Evolutionary conservation across 2,113 vertebrate species (phyloP).

Genomic region (Meleagris gallopavo): DNA sequence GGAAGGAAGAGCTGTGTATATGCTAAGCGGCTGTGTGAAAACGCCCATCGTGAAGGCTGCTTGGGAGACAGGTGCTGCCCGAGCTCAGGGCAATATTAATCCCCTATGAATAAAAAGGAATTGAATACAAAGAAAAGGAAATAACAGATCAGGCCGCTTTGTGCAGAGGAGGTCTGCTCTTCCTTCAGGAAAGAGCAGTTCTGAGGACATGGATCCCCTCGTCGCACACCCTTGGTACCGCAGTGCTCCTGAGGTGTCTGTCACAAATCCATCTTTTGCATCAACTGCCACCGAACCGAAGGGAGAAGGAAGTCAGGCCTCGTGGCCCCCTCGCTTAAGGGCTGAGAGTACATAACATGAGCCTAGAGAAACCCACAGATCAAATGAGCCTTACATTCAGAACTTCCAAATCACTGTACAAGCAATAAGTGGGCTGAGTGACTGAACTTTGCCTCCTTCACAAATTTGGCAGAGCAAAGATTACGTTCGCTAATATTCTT

Average conservation of each 20-base stretch:
- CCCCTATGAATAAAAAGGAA: neutral
- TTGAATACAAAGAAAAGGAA: neutral
- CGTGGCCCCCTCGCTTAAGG: neutral
- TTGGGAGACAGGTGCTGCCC: neutral
- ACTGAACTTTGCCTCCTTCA: neutral
- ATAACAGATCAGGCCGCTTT: neutral
- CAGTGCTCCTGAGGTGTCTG: neutral
- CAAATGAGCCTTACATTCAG: neutral
- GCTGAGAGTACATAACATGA: neutral
- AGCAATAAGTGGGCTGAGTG: neutral
- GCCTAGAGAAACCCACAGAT: neutral
- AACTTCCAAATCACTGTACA: neutral
- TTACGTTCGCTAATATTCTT: neutral
- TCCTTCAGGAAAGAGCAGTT: neutral
- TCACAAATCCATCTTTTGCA: neutral
- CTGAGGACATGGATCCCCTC: neutral
- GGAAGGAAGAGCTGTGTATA: no score
- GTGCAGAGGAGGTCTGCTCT: neutral
- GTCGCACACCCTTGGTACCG: neutral
- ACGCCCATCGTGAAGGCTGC: rapidly evolving
- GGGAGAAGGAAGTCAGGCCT: neutral
- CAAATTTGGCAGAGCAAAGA: neutral
- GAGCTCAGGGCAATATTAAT: neutral
- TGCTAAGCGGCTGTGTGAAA: neutral
- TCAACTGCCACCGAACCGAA: neutral